Conservation (phyloP, 2,888 invertebrate species). For the Stenichneumon culpator region DNA sequence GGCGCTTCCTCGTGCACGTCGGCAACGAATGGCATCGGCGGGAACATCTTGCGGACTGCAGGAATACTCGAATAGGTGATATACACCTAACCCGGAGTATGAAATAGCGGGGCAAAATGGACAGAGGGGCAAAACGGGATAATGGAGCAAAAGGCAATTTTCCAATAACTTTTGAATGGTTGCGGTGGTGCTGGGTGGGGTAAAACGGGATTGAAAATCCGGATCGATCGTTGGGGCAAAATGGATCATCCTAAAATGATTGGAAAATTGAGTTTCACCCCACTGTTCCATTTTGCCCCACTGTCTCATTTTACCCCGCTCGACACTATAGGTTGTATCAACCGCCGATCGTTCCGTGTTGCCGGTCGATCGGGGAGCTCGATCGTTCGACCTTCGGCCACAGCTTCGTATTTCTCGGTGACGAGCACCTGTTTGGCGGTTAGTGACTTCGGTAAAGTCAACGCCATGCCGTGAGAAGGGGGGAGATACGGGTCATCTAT, state of each 20-base stretch:
- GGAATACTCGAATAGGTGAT: slow-evolving; percentile 5
- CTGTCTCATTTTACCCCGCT: too few species aligned
- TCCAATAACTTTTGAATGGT: too few species aligned
- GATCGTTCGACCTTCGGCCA: slow-evolving; percentile 35
- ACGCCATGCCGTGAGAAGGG: neutral
- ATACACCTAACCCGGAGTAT: neutral
- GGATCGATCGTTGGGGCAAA: too few species aligned
- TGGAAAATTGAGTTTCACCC: too few species aligned
- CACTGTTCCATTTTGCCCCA: too few species aligned
- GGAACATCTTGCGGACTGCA: slow-evolving; percentile 22
- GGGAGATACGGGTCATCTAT: slow-evolving; percentile 4
- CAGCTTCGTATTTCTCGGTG: slow-evolving; percentile 23
- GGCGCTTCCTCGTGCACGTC: slow-evolving; percentile 63
- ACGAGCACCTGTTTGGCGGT: neutral
- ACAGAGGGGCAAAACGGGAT: too few species aligned
- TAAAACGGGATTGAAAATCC: too few species aligned
- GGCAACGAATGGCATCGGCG: slow-evolving; percentile 20
- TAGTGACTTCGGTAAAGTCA: slow-evolving; percentile 5
- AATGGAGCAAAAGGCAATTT: too few species aligned
- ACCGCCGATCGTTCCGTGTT: slow-evolving; percentile 18
- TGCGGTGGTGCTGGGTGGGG: too few species aligned
- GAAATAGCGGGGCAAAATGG: too few species aligned
- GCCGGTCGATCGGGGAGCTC: slow-evolving; percentile 21
- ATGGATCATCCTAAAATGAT: too few species aligned
- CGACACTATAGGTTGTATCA: neutral